These are phyloP conservation scores for Wiebesia pumilae DNA, from an alignment of 1,140 invertebrate genomes.

Conservation along the genomic window DNA sequence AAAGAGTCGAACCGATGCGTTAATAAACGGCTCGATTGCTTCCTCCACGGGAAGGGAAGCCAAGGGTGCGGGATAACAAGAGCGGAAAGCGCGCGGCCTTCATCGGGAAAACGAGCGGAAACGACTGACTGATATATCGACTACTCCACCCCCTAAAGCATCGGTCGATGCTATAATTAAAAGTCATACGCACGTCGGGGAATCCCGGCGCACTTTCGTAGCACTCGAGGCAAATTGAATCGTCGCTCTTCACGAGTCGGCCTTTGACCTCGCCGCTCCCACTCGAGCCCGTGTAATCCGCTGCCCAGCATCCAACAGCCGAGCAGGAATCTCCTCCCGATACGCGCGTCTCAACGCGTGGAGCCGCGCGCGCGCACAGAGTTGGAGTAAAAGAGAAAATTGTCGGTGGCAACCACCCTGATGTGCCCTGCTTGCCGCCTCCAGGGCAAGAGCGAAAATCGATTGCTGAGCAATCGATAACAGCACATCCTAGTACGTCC, in stretches of 20 bases:
- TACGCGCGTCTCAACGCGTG: too few species aligned
- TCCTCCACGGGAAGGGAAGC: too few species aligned
- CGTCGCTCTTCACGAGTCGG: neutral
- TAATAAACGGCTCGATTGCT: too few species aligned
- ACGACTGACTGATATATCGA: neutral
- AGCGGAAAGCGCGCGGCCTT: neutral
- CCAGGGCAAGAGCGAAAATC: too few species aligned
- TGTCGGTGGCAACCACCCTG: constrained; percentile 7
- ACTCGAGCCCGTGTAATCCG: neutral
- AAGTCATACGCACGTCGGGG: neutral
- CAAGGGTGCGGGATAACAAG: neutral
- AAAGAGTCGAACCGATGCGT: too few species aligned
- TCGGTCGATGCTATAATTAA: neutral
- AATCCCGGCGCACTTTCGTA: neutral
- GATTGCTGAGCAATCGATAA: too few species aligned
- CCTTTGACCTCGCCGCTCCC: neutral
- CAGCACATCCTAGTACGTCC: too few species aligned
- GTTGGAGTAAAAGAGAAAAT: too few species aligned
- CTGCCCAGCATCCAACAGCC: neutral
- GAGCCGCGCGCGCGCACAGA: neutral
- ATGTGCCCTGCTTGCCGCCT: too few species aligned
- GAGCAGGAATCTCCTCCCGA: neutral
- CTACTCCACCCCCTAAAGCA: neutral
- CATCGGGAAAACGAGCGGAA: too few species aligned
- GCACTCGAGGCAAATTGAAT: neutral